phyloP scores from a whole-genome alignment of 2,888 invertebrate genomes.

The Odontocolon sp. region DNA sequence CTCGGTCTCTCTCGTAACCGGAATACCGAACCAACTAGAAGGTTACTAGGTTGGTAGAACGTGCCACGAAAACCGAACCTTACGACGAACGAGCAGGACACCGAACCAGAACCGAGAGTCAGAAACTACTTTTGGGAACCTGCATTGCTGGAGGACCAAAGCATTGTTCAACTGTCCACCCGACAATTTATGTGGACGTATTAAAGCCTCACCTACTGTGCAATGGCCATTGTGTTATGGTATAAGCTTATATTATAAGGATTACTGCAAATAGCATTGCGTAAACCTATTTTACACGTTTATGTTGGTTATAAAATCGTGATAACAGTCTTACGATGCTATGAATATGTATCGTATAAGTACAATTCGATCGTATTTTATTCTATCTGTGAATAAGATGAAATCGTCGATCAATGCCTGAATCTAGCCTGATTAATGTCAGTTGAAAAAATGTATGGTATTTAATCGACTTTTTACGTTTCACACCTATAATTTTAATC shows the following conservation, averaged over 20 bases:
- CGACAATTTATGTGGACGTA: constrained; percentile 27
- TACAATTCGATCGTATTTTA: too few relatives aligned
- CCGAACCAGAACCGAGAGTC: constrained; percentile 11
- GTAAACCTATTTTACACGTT: neutral
- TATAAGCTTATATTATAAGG: neutral
- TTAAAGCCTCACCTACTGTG: constrained; percentile 20
- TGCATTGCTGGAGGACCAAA: constrained; percentile 17
- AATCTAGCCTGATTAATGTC: too few relatives aligned
- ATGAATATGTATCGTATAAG: too few relatives aligned
- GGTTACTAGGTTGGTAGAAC: constrained; percentile 62
- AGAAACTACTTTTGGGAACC: constrained; percentile 34
- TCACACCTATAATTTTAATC: too few relatives aligned
- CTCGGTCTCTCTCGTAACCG: constrained; percentile 30
- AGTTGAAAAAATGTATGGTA: too few relatives aligned
- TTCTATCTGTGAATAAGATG: too few relatives aligned
- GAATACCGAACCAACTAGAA: constrained; percentile 61
- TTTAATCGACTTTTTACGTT: too few relatives aligned
- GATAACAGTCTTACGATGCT: too few relatives aligned
- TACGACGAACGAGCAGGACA: neutral
- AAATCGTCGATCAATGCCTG: too few relatives aligned
- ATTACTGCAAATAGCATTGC: neutral
- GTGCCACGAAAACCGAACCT: neutral
- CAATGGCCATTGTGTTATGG: neutral
- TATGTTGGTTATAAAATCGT: neutral
- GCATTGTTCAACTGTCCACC: constrained; percentile 22